phyloP scores from a whole-genome alignment of 2,888 invertebrate species.

The Leptopterna dolabrata region DNA sequence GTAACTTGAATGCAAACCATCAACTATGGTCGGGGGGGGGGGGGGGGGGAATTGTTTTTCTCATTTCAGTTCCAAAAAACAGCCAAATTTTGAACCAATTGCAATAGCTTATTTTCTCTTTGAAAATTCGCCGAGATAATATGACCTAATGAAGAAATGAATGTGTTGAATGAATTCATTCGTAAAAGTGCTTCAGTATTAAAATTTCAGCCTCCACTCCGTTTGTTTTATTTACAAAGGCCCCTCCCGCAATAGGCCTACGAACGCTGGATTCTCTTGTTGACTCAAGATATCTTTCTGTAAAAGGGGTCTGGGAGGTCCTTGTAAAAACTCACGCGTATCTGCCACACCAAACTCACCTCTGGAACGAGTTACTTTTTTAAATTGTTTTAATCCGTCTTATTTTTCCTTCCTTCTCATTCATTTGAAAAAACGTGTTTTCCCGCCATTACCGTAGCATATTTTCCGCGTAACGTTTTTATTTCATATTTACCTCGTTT shows the following conservation, averaged over 20 bases:
- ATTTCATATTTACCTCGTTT: background rate
- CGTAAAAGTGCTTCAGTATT: conserved; percentile 1
- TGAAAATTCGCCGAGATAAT: too few relatives aligned
- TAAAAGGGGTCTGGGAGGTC: background rate
- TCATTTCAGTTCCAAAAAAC: too few relatives aligned
- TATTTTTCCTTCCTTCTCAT: background rate
- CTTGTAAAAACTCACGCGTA: background rate
- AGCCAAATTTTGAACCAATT: too few relatives aligned
- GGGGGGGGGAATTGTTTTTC: too few relatives aligned
- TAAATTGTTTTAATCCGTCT: background rate
- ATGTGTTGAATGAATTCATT: conserved; percentile 2
- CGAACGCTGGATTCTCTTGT: conserved; percentile 2
- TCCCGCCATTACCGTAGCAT: background rate
- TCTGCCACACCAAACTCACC: background rate
- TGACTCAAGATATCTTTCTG: conserved; percentile 8
- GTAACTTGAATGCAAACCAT: too few relatives aligned
- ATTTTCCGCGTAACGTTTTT: background rate
- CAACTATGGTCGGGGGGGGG: too few relatives aligned
- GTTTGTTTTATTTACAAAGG: conserved; percentile 13
- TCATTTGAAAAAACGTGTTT: background rate
- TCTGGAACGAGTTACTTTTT: background rate
- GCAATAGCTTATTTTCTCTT: too few relatives aligned
- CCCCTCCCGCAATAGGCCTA: background rate
- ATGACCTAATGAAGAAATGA: conserved; percentile 33
- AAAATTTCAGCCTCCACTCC: conserved; percentile 16